phyloP scores from a whole-genome alignment of 2,888 invertebrate species.

The Drosophila demipolita region DNA sequence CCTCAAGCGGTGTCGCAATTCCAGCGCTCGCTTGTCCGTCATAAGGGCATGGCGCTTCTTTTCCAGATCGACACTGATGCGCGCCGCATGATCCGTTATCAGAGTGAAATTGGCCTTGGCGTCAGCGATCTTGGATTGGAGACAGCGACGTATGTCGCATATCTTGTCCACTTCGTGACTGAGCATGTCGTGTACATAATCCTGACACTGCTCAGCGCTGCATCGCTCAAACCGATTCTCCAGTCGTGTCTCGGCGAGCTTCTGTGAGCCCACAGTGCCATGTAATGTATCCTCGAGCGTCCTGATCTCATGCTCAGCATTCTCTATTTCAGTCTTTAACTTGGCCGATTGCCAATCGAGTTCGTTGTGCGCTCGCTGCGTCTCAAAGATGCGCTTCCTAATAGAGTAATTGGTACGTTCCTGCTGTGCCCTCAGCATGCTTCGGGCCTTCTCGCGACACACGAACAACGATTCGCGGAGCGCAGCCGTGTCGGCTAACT shows the following conservation, averaged over 20 bases:
- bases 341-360: constrained; percentile 92
- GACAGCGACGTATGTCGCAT: constrained; percentile 88
- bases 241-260: constrained; percentile 94
- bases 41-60: constrained; percentile 92
- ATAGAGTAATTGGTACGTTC: constrained; percentile 94
- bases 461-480: constrained; percentile 92
- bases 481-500: constrained; percentile 91
- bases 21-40: constrained; percentile 90
- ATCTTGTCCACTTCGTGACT: constrained; percentile 90
- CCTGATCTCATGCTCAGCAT: constrained; percentile 90
- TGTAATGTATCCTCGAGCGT: constrained; percentile 90
- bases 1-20: constrained; percentile 18
- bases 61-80: constrained; percentile 89
- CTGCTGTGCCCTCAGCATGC: constrained; percentile 92
- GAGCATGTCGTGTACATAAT: constrained; percentile 90
- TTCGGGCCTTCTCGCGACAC: constrained; percentile 91
- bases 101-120: constrained; percentile 90
- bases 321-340: constrained; percentile 94
- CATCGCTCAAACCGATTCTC: constrained; percentile 93
- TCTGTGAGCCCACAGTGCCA: constrained; percentile 91
- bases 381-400: constrained; percentile 94
- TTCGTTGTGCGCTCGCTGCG: constrained; percentile 93
- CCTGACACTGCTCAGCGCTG: constrained; percentile 91
- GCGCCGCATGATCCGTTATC: constrained; percentile 89
- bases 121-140: constrained; percentile 89